phyloP scores from a whole-genome alignment of 2,888 invertebrate species.

The Tenthredo notha region DNA sequence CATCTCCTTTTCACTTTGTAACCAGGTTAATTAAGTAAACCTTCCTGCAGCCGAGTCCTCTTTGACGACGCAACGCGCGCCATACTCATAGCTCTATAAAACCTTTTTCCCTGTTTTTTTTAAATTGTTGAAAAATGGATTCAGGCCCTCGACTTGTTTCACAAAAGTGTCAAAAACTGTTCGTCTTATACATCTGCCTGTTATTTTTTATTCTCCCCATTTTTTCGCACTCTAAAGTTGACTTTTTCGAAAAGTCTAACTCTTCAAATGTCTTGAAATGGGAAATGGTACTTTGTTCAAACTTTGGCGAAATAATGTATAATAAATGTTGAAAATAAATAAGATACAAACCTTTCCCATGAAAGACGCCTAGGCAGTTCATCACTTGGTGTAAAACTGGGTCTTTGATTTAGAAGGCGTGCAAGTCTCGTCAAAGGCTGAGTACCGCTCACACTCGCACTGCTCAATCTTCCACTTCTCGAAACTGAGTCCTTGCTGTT shows the following conservation, averaged over 20 bases:
- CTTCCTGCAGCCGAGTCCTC: neutral
- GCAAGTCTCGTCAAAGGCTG: conserved; percentile 80
- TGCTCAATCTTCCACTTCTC: conserved; percentile 70
- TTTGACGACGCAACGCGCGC: neutral
- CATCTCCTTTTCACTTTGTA: neutral
- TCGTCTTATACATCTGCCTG: neutral
- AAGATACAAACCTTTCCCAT: conserved; percentile 80
- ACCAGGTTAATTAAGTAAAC: neutral
- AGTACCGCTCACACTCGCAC: conserved; percentile 73
- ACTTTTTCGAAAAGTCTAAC: neutral
- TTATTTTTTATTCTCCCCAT: neutral
- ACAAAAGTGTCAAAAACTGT: neutral
- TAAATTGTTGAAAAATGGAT: neutral
- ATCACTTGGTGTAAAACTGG: conserved; percentile 76
- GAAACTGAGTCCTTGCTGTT: conserved; percentile 67
- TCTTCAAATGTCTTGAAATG: neutral
- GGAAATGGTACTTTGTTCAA: neutral
- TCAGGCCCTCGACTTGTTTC: neutral
- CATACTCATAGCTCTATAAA: neutral
- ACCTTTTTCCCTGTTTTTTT: neutral
- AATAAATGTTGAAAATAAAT: neutral
- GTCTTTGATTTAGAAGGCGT: conserved; percentile 81
- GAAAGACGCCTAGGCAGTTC: conserved; percentile 80
- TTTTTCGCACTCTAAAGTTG: neutral
- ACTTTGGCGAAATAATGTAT: neutral